These are phyloP conservation scores for Coregonus suidteri DNA, from an alignment of 2,797 vertebrate genomes.

Conservation along the genomic window DNA sequence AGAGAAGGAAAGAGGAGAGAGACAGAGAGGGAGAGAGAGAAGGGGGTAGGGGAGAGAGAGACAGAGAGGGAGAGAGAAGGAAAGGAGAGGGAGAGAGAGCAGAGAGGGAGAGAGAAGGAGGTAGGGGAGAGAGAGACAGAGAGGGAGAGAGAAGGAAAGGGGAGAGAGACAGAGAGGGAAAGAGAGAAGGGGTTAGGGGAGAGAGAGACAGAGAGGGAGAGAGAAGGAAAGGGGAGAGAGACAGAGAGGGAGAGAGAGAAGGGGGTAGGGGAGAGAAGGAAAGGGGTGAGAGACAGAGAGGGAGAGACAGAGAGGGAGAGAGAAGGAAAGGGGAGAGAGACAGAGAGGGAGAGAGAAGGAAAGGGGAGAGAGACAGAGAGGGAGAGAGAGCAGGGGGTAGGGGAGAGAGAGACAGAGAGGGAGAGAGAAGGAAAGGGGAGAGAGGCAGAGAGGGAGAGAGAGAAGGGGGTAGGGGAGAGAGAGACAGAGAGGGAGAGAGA, in stretches of 20 bases:
- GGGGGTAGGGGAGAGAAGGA: no score
- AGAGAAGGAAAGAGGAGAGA: slow-evolving; percentile 9
- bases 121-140: neutral
- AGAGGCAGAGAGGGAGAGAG: neutral
- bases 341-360: no score
- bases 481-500: neutral
- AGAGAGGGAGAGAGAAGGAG: neutral
- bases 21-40: slow-evolving; percentile 26
- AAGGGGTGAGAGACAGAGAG: no score
- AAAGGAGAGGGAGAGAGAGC: slow-evolving; percentile 11
- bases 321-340: no score
- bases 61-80: slow-evolving; percentile 53
- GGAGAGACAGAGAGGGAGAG: no score
- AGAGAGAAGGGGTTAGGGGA: neutral
- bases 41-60: slow-evolving; percentile 36
- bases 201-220: neutral
- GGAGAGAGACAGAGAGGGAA: neutral
- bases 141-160: slow-evolving; percentile 38
- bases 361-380: slow-evolving; percentile 30
- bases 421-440: neutral
- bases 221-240: no score
- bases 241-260: no score
- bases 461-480: neutral
- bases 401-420: slow-evolving; percentile 12
- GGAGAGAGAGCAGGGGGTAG: slow-evolving; percentile 16